Base-by-base conservation (phyloP, 2,888 invertebrate genomes). In the Hecatera dysodea region DNA sequence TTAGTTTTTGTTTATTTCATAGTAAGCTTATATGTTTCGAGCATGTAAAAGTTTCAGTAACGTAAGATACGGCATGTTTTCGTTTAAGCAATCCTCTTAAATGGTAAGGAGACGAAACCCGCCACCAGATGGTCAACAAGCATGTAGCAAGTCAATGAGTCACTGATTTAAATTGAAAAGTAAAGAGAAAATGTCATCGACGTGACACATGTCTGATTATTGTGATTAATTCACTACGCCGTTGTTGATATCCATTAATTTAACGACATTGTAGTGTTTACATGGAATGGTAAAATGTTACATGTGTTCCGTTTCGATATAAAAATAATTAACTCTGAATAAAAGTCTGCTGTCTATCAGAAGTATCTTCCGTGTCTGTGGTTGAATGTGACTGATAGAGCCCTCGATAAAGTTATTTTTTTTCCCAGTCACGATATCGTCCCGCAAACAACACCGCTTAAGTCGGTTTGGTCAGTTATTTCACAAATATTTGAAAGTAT, bases 131-230 rank as follows among this genome's bases (percentile, higher is more conserved):
- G 84, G 75, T 78, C 72, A 60, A 55, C 67, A 68, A 65, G 66
- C 59, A 42, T 50, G 52, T 11, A 66, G 59, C 64, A 53, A 62
- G 24, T 39, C 44, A 57, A 42, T 82, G 82, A 82, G 52, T 81
- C 82, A 83, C 56, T 68, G 70, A 64, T 75, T 75, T 64, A 75
- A 75, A 75, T 80, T 75, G 71, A 73, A 78, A 81, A 81, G 68
- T 68, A 78, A 75, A 81, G 84, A 69, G 82, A 81, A 82, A 82
- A 81, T 83, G 68, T 67, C 82, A 81, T 46, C 62, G 39, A 64
- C 71, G 59, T 81, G 81, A 78, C 78, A 83, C 74, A 75, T 62
- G 73, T 62, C 72, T 65, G 69, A 72, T 83, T 82, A 77, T 76
- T 78, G 59, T 72, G 76, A 75, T 77, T 65, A 74, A 83, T 73